Conservation (phyloP, 1,140 invertebrate species). For the Pseudomyrmex gracilis region DNA sequence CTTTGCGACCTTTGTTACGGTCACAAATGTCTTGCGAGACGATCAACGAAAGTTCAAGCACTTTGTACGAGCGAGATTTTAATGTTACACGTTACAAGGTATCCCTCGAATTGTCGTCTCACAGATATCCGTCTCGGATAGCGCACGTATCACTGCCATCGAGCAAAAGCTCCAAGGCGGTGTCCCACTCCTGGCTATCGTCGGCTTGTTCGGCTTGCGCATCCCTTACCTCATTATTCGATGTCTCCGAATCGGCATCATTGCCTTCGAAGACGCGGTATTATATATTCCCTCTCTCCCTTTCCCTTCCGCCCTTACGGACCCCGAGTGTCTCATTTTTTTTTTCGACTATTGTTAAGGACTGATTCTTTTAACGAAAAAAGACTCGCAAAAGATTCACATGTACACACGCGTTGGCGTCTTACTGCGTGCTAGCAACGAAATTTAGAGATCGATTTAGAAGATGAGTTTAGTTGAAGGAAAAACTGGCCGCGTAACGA, state of each 20-base stretch:
- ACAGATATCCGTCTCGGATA: constrained; percentile 4
- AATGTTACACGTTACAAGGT: too few species aligned
- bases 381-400: constrained; percentile 40
- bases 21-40: neutral
- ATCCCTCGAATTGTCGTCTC: too few species aligned
- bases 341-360: constrained; percentile 14
- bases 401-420: constrained; percentile 10
- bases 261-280: neutral
- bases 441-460: constrained; percentile 40
- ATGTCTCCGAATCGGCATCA: too few species aligned
- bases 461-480: neutral
- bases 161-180: too few species aligned
- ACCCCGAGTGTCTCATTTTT: constrained; percentile 32
- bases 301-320: constrained; percentile 11
- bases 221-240: too few species aligned
- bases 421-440: constrained; percentile 43
- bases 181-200: too few species aligned
- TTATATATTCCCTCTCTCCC: constrained; percentile 12
- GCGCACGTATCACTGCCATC: too few species aligned
- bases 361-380: constrained; percentile 39
- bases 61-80: constrained; percentile 14
- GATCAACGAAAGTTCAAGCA: constrained; percentile 45
- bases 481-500: neutral
- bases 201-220: too few species aligned
- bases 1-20: neutral